Evolutionary conservation across 1,140 invertebrate species (phyloP).

Genomic region (Acromyrmex heyeri): DNA sequence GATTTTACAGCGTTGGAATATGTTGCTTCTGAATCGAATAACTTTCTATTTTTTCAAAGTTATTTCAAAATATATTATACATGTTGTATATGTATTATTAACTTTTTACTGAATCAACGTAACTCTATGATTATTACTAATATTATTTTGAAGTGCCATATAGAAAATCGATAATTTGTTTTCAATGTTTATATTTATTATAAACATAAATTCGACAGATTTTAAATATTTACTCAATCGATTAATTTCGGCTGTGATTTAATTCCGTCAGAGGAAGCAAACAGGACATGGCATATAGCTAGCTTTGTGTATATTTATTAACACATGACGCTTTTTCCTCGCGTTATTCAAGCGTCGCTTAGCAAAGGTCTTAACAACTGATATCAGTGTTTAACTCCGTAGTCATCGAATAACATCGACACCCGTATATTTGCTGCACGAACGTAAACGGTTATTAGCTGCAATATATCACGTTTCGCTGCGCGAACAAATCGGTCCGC

Average conservation of each 20-base stretch:
- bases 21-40: neutral
- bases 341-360: slow-evolving; percentile 10
- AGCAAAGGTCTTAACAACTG: slow-evolving; percentile 27
- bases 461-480: slow-evolving; percentile 45
- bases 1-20: neutral
- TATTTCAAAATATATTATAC: neutral
- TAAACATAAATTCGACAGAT: slow-evolving; percentile 3
- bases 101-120: neutral
- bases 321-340: slow-evolving; percentile 14
- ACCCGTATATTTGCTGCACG: slow-evolving; percentile 24
- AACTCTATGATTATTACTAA: neutral
- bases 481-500: slow-evolving; percentile 37
- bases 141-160: neutral
- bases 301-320: slow-evolving; percentile 21
- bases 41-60: neutral
- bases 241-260: slow-evolving; percentile 30
- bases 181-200: slow-evolving; percentile 17
- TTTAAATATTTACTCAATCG: slow-evolving; percentile 5
- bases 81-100: neutral
- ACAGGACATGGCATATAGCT: neutral
- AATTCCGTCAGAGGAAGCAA: neutral
- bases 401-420: slow-evolving; percentile 44
- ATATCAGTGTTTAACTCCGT: slow-evolving; percentile 25
- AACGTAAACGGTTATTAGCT: slow-evolving; percentile 48
- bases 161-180: neutral